Evolutionary conservation across 2,113 vertebrate species (phyloP), one percentile per base, ranked within the genome.

Genomic region (Pundamilia nyererei): DNA sequence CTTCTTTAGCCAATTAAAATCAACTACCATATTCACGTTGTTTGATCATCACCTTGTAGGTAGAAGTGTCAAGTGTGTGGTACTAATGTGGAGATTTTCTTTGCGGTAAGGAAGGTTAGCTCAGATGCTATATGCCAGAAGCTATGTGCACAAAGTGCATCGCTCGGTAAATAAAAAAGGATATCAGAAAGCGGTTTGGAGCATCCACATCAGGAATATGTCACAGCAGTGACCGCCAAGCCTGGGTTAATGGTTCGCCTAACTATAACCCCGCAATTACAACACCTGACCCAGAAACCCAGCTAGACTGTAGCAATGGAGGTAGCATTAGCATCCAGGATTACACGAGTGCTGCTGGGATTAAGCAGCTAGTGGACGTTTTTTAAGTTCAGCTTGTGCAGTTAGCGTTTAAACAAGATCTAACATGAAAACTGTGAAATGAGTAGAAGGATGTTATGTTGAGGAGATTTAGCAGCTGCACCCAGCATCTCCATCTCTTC

Each of bases 291-390:
- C 60, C 60, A 35, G 31, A 38, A 33, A 38, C 17, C 58, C 31
- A 62, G 58, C 31, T 3, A 0, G 11, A 1, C 1, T 7, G 9
- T 2, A 62, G 58, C 58, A 11, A 62, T 2, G 17, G 58, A 62
- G 9, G 31, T 35, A 65, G 31, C 60, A 65, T n/a, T 65, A 35
- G 60, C 17, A 5, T 65, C 31, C 9, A 12, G 31, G 60, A 65
- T 65, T 35, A 38, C 60, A 65, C 0, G 33, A 38, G 60, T 65
- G 31, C 33, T n/a, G 31, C 60, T 65, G 31, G 33, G 60, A n/a
- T 65, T 38, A 65, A 65, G 31, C 60, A 65, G 19, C 3, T 38
- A n/a, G 17, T 38, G 33, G 60, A 13, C 1, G 1, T 65, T 65
- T 21, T 65, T 65, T n/a, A 38, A 65, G 0, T n/a, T 38, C 19